phyloP scores from a whole-genome alignment of 2,113 vertebrate species.

The Ophiodon elongatus region DNA sequence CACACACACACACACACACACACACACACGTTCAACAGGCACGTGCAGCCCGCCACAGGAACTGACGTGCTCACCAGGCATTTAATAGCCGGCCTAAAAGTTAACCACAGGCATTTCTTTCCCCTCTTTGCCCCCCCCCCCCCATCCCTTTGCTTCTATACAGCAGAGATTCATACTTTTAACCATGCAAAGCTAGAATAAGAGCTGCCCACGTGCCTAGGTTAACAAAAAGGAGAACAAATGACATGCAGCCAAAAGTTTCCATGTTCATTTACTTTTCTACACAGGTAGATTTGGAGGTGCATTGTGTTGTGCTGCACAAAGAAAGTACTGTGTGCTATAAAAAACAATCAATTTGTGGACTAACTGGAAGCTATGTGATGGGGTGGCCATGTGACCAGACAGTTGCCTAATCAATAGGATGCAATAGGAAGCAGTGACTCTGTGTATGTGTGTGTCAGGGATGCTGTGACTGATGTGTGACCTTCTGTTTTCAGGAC shows the following conservation, averaged over 20 bases:
- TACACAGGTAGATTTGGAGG: background rate
- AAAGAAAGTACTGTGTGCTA: background rate
- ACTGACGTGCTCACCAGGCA: constrained; percentile 9
- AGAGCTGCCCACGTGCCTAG: background rate
- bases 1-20: too few species aligned
- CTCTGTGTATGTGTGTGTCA: background rate
- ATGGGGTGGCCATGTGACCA: constrained; percentile 20
- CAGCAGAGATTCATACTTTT: background rate
- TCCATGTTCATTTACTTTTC: background rate
- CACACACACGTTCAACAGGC: background rate
- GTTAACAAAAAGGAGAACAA: background rate
- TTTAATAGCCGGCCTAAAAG: background rate
- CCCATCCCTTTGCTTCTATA: background rate
- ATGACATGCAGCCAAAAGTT: background rate
- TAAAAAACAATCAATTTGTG: background rate
- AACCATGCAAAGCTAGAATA: background rate
- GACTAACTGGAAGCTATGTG: background rate
- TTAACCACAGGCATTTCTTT: background rate
- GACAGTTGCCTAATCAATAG: constrained; percentile 10
- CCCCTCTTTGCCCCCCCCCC: background rate
- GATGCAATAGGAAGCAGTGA: constrained; percentile 5
- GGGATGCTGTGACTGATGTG: constrained; percentile 5
- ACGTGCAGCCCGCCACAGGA: background rate
- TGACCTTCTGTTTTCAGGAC: constrained; percentile 85
- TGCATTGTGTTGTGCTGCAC: background rate